Evolutionary conservation across 2,797 vertebrate genomes (phyloP).

Genomic region (Phylloscopus collybita): DNA sequence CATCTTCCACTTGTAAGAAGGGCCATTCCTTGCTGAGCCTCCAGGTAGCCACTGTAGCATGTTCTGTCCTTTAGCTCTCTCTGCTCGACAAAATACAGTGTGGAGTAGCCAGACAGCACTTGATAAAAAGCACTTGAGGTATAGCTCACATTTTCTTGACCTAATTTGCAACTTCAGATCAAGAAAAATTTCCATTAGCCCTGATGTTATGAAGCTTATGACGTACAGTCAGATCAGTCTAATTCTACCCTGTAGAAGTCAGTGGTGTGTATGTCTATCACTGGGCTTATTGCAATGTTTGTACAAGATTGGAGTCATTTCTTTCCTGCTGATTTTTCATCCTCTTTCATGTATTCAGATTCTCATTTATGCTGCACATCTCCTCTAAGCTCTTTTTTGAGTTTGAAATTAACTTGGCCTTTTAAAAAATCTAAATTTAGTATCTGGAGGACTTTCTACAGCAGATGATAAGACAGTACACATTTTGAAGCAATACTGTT

Average conservation of each 20-base stretch:
- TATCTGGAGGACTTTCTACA: slow-evolving; percentile 71
- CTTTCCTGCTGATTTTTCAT: slow-evolving; percentile 70
- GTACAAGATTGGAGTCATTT: slow-evolving; percentile 58
- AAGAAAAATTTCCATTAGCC: slow-evolving; percentile 56
- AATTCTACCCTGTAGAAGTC: slow-evolving; percentile 37
- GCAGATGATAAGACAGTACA: slow-evolving; percentile 69
- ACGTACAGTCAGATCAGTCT: slow-evolving; percentile 15
- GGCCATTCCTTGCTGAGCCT: neutral
- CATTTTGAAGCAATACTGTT: slow-evolving; percentile 67
- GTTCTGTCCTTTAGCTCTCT: neutral
- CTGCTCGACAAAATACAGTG: neutral
- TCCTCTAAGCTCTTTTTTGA: slow-evolving; percentile 69
- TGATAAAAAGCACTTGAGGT: slow-evolving; percentile 4
- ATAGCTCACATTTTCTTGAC: slow-evolving; percentile 21
- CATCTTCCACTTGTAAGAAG: neutral
- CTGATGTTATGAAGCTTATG: slow-evolving; percentile 2
- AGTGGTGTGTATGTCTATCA: slow-evolving; percentile 12
- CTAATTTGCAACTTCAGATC: slow-evolving; percentile 23
- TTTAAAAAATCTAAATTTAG: slow-evolving; percentile 71
- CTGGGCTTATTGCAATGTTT: slow-evolving; percentile 51
- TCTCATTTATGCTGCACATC: slow-evolving; percentile 67
- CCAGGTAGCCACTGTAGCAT: neutral
- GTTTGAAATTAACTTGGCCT: slow-evolving; percentile 72
- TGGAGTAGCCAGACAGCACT: neutral
- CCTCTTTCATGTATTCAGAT: slow-evolving; percentile 64